These are phyloP conservation scores for Theretra japonica DNA, from an alignment of 2,888 invertebrate species.

Conservation along the genomic window DNA sequence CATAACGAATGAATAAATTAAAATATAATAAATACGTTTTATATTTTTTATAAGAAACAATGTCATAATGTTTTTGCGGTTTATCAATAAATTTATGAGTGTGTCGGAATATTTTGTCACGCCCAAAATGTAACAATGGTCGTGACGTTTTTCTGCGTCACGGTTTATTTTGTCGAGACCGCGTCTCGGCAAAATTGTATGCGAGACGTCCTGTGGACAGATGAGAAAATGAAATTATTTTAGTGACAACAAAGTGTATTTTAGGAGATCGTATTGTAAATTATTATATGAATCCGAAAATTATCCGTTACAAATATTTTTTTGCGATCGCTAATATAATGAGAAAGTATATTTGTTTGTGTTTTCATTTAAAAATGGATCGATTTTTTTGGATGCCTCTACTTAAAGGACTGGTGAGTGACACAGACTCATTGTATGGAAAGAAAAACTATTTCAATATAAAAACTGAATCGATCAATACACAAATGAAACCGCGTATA, in stretches of 20 bases:
- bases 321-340: too few relatives aligned
- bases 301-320: too few relatives aligned
- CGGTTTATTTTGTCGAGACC: not conserved
- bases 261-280: not conserved
- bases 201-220: not conserved
- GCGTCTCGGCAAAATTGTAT: not conserved
- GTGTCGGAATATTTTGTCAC: slow-evolving; percentile 1
- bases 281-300: not conserved
- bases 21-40: too few relatives aligned
- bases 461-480: too few relatives aligned
- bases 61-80: not conserved
- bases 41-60: not conserved
- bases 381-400: too few relatives aligned
- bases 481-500: too few relatives aligned
- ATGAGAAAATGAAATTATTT: not conserved
- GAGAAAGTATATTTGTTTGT: too few relatives aligned
- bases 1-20: too few relatives aligned
- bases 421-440: too few relatives aligned
- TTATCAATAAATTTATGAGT: not conserved
- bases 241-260: not conserved
- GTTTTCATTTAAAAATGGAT: too few relatives aligned
- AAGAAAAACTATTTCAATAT: too few relatives aligned
- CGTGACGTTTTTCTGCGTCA: slow-evolving; percentile 4
- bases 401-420: too few relatives aligned
- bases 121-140: slow-evolving; percentile 4